A percentile compares a stretch with the other conserved stretches of the same genome.
These are phyloP conservation scores for Varecia variegata DNA, from an alignment of 2,797 vertebrate species.

Conservation along the genomic window DNA sequence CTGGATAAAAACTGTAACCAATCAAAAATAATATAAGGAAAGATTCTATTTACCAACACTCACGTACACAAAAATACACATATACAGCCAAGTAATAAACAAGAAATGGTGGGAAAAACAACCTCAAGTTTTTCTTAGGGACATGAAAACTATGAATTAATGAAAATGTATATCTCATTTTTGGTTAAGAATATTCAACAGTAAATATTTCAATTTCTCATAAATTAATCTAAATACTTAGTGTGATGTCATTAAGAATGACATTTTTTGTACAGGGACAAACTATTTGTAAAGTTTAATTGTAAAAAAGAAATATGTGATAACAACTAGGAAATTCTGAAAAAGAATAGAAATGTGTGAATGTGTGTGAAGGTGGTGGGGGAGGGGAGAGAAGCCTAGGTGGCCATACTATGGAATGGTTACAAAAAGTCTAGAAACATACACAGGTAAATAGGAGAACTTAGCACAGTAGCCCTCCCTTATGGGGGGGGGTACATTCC, in stretches of 20 bases:
- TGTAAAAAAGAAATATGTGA: not conserved
- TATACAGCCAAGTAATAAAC: not conserved
- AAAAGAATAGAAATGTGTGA: not conserved
- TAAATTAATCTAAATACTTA: not conserved
- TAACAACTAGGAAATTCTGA: not conserved
- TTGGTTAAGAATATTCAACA: not conserved
- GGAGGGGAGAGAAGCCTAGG: rapidly evolving
- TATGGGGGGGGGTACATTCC: not conserved
- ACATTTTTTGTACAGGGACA: not conserved
- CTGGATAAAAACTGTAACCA: not conserved
- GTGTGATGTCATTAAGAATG: not conserved
- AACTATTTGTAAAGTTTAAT: not conserved
- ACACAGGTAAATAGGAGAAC: not conserved
- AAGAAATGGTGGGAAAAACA: not conserved
- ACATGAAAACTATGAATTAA: not conserved
- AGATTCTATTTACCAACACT: not conserved
- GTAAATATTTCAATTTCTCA: not conserved
- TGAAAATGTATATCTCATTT: not conserved
- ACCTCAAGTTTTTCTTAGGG: not conserved
- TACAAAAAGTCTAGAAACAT: not conserved
- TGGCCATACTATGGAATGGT: not conserved
- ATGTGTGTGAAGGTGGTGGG: not conserved
- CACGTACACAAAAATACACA: not conserved
- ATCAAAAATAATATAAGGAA: not conserved
- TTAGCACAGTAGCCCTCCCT: not conserved